Evolutionary conservation across 2,797 vertebrate genomes (phyloP).

Genomic region (Toxotes lorentzi): DNA sequence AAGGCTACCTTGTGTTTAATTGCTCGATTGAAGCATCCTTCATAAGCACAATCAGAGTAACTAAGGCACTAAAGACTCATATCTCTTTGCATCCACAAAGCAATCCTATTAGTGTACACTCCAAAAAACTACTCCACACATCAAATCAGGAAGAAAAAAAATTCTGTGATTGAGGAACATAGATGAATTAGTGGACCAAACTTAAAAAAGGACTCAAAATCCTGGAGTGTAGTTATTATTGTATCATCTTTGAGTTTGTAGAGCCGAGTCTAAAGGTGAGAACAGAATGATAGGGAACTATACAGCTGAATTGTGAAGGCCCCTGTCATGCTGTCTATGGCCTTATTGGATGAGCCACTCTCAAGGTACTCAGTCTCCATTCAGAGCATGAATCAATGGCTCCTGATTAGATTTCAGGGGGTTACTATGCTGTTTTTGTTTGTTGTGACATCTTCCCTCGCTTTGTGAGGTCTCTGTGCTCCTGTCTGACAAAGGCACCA

Average conservation of each 20-base stretch:
- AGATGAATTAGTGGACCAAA: slow-evolving; percentile 61
- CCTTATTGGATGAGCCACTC: slow-evolving; percentile 80
- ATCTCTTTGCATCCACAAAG: slow-evolving; percentile 43
- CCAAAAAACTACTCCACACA: slow-evolving; percentile 42
- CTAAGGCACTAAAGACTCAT: slow-evolving; percentile 47
- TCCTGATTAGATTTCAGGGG: slow-evolving; percentile 84
- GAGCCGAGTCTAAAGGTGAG: slow-evolving; percentile 74
- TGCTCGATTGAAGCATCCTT: slow-evolving; percentile 50
- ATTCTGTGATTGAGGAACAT: slow-evolving; percentile 59
- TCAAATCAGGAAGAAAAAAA: slow-evolving; percentile 35
- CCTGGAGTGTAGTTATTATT: slow-evolving; percentile 69
- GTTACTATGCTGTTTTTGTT: slow-evolving; percentile 84
- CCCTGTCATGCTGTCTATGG: slow-evolving; percentile 73
- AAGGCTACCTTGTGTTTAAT: slow-evolving; percentile 55
- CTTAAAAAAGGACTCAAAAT: slow-evolving; percentile 60
- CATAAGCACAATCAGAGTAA: slow-evolving; percentile 46
- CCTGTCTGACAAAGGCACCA: slow-evolving; percentile 80
- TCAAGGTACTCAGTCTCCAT: slow-evolving; percentile 83
- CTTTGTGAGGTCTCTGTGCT: slow-evolving; percentile 81
- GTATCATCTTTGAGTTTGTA: slow-evolving; percentile 72
- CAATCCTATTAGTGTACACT: slow-evolving; percentile 50
- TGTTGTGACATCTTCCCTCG: slow-evolving; percentile 84
- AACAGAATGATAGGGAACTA: slow-evolving; percentile 71
- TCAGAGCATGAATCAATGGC: slow-evolving; percentile 83
- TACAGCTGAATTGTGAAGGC: slow-evolving; percentile 71